These are phyloP conservation scores for Leptinotarsa juncta DNA, from an alignment of 2,888 invertebrate genomes.

Conservation along the genomic window DNA sequence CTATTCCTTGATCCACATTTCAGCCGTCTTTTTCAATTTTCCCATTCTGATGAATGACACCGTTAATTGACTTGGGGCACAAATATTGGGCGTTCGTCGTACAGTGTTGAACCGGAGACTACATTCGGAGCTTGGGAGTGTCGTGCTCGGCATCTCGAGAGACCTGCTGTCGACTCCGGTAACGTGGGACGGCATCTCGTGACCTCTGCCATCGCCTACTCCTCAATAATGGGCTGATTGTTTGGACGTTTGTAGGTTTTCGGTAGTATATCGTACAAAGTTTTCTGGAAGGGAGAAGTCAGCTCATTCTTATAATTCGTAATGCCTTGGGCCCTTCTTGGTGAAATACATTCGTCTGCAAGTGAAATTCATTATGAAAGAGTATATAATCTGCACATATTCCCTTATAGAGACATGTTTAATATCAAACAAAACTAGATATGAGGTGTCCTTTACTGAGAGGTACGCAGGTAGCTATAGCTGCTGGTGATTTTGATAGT, in stretches of 20 bases:
- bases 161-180: slow-evolving; percentile 59
- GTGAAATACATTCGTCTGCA: too few species aligned
- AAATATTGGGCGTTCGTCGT: slow-evolving; percentile 38
- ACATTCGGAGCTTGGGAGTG: slow-evolving; percentile 42
- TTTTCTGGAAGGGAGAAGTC: too few species aligned
- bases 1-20: slow-evolving; percentile 18
- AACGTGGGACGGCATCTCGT: slow-evolving; percentile 59
- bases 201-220: slow-evolving; percentile 54
- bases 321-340: too few species aligned
- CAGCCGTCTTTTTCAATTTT: slow-evolving; percentile 49
- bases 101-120: slow-evolving; percentile 1
- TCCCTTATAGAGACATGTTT: too few species aligned
- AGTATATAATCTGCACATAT: too few species aligned
- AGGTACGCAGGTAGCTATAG: too few species aligned
- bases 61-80: slow-evolving; percentile 46
- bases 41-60: slow-evolving; percentile 43
- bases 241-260: slow-evolving; percentile 43
- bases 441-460: too few species aligned
- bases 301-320: too few species aligned
- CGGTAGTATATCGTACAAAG: slow-evolving; percentile 16
- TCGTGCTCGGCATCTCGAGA: slow-evolving; percentile 58
- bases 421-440: too few species aligned
- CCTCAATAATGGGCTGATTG: slow-evolving; percentile 37
- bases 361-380: too few species aligned
- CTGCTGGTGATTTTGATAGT: too few species aligned